phyloP scores from a whole-genome alignment of 2,888 invertebrate species.

The Synanthedon formicaeformis region DNA sequence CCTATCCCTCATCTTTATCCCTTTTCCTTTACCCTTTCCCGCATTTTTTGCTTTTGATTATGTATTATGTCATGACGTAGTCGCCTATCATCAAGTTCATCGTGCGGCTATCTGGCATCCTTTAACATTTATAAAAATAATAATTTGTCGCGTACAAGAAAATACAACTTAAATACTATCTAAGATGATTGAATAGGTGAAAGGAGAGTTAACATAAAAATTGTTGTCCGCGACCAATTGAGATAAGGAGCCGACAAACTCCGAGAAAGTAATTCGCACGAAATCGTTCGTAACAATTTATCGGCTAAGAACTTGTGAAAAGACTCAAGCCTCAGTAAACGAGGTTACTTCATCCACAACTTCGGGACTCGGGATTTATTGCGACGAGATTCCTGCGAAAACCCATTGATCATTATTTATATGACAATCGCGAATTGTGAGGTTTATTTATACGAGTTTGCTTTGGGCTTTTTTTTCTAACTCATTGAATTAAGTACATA shows the following conservation, averaged over 20 bases:
- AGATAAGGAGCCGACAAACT: slow-evolving; percentile 35
- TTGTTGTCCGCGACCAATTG: slow-evolving; percentile 7
- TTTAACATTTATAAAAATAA: too few species aligned
- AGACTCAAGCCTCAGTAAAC: slow-evolving; percentile 22
- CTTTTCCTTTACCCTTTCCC: too few species aligned
- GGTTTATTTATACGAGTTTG: background rate
- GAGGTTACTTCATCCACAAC: slow-evolving; percentile 26
- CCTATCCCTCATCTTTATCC: too few species aligned
- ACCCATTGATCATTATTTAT: background rate
- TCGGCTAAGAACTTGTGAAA: slow-evolving; percentile 35
- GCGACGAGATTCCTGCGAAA: slow-evolving; percentile 4
- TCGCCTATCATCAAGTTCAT: too few species aligned
- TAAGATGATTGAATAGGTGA: too few species aligned
- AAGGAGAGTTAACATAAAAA: slow-evolving; percentile 6
- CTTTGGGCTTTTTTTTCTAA: background rate
- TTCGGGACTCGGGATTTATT: slow-evolving; percentile 18
- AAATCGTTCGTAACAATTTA: slow-evolving; percentile 46
- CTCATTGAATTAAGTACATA: too few species aligned
- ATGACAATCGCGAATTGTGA: background rate
- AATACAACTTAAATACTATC: too few species aligned
- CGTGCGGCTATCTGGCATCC: too few species aligned
- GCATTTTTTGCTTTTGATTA: too few species aligned
- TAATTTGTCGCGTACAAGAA: too few species aligned
- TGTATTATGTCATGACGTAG: too few species aligned
- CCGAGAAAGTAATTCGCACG: slow-evolving; percentile 32